Percentiles rank a stretch among this genome's conserved stretches.
Conservation (phyloP, 1,140 invertebrate genomes). For the Cecropterus lyciades region DNA sequence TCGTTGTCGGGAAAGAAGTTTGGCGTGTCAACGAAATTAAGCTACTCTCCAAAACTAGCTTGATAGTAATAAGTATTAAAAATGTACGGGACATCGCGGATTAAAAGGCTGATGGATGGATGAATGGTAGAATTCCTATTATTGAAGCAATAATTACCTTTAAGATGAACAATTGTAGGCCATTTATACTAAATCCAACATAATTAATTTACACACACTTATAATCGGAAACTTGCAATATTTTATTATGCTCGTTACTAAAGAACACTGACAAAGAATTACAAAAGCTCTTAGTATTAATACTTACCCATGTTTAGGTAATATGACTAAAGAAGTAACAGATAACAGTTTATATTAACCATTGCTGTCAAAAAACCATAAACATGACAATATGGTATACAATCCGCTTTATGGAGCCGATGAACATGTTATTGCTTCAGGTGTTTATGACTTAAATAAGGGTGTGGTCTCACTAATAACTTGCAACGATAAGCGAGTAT, state of each 20-base stretch:
- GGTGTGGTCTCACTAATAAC: neutral
- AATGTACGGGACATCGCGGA: no score
- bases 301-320: slow-evolving; percentile 9
- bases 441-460: slow-evolving; percentile 27
- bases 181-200: neutral
- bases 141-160: neutral
- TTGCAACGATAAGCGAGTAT: neutral
- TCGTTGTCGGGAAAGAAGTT: no score
- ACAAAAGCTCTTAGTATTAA: neutral
- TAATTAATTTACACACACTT: neutral
- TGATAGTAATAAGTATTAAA: no score
- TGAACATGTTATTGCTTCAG: slow-evolving; percentile 33
- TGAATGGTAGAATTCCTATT: no score
- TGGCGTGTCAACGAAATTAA: no score
- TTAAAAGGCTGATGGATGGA: no score
- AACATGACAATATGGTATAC: slow-evolving; percentile 23
- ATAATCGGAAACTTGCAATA: neutral
- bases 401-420: slow-evolving; percentile 18
- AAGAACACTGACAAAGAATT: slow-evolving; percentile 3
- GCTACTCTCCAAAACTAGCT: no score
- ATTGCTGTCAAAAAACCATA: slow-evolving; percentile 13
- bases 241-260: neutral
- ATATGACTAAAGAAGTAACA: neutral
- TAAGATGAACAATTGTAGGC: neutral
- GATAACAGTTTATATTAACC: slow-evolving; percentile 32